A percentile compares a stretch with the other conserved stretches of the same genome.
Conservation (phyloP, 2,888 invertebrate species). For the Latrodectus hesperus region DNA sequence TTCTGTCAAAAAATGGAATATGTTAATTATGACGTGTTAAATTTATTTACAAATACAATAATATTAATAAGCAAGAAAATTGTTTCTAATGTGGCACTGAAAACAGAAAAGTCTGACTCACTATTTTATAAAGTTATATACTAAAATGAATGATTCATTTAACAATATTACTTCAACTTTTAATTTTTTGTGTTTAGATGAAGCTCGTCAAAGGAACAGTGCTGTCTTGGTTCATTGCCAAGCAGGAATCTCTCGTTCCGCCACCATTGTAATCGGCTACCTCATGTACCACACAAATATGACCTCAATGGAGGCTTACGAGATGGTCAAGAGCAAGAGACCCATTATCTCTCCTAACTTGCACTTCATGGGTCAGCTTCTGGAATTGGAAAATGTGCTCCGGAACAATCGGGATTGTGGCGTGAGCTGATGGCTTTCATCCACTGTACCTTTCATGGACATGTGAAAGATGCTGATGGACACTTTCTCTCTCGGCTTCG, state of each 20-base stretch:
- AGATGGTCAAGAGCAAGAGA: slow-evolving; percentile 87
- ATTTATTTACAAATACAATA: too few relatives aligned
- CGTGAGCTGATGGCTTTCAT: slow-evolving; percentile 38
- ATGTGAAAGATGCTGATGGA: slow-evolving; percentile 13
- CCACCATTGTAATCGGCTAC: slow-evolving; percentile 95
- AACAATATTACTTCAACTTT: neutral
- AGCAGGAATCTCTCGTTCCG: slow-evolving; percentile 94
- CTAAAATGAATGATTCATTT: too few relatives aligned
- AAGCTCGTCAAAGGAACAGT: slow-evolving; percentile 82
- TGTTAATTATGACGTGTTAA: too few relatives aligned
- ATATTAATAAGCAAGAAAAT: too few relatives aligned
- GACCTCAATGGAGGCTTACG: slow-evolving; percentile 89
- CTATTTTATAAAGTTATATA: too few relatives aligned
- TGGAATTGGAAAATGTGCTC: slow-evolving; percentile 86
- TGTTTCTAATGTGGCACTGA: too few relatives aligned
- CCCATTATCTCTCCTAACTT: slow-evolving; percentile 95
- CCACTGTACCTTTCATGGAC: slow-evolving; percentile 24
- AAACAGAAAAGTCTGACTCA: too few relatives aligned
- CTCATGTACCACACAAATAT: slow-evolving; percentile 90
- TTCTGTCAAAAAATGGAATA: too few relatives aligned
- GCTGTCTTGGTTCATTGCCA: slow-evolving; percentile 94
- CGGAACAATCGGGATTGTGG: slow-evolving; percentile 53
- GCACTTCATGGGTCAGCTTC: slow-evolving; percentile 93
- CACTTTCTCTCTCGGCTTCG: neutral
- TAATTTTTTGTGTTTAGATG: slow-evolving; percentile 78